Conservation (phyloP, 2,797 vertebrate genomes). For the Diplodus sargus region DNA sequence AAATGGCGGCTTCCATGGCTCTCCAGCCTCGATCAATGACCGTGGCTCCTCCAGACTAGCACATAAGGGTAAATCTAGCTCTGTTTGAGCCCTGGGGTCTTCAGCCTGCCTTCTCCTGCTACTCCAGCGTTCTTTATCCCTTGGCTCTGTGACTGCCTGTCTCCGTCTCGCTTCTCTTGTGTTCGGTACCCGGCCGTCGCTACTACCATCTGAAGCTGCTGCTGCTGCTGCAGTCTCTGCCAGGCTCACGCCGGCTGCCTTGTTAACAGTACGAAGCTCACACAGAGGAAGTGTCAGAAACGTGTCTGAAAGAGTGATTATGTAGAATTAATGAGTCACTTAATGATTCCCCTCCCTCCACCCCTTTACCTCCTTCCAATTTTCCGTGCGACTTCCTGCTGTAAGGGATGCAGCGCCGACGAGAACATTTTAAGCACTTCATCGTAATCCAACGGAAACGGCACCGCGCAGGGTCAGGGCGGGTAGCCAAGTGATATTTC, state of each 20-base stretch:
- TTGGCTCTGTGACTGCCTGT: constrained; percentile 52
- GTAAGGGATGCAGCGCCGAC: constrained; percentile 57
- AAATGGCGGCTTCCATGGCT: constrained; percentile 85
- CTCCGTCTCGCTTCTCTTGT: constrained; percentile 42
- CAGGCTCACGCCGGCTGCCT: constrained; percentile 48
- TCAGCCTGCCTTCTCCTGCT: constrained; percentile 63
- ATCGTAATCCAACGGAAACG: constrained; percentile 26
- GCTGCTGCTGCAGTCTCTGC: constrained; percentile 38
- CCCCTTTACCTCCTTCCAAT: constrained; percentile 51
- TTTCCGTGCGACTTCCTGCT: constrained; percentile 72
- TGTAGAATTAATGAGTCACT: constrained; percentile 78
- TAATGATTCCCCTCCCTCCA: constrained; percentile 64
- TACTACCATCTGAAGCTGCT: constrained; percentile 36
- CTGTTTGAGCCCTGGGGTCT: constrained; percentile 77
- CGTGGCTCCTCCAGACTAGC: constrained; percentile 81
- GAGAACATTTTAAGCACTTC: constrained; percentile 49
- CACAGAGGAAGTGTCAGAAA: constrained; percentile 77
- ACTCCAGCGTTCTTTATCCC: constrained; percentile 58
- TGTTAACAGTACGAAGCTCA: constrained; percentile 60
- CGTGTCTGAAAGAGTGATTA: constrained; percentile 78
- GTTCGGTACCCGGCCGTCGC: constrained; percentile 33
- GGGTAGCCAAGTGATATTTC: constrained; percentile 45
- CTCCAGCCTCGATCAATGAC: constrained; percentile 90
- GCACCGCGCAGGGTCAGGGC: constrained; percentile 26
- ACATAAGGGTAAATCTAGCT: constrained; percentile 82